Conservation (phyloP, 2,797 vertebrate species). For the Peromyscus nudipes region DNA sequence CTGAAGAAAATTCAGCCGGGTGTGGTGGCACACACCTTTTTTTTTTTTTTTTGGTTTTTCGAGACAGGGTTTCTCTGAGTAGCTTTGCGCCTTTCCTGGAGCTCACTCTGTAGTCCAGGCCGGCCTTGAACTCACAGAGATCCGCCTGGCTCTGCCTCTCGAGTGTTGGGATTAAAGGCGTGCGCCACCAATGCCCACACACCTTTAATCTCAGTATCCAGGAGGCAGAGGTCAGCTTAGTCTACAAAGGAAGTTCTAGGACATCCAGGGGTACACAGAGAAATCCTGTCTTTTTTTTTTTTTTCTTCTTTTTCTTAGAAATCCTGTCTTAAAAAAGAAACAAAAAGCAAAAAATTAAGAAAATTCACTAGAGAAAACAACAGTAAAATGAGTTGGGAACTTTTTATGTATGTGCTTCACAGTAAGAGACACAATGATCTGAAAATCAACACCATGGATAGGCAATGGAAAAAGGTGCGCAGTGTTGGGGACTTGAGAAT, state of each 20-base stretch:
- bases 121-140: too few species aligned
- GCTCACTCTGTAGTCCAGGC: too few species aligned
- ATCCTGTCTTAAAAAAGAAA: not conserved
- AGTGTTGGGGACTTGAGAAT: not conserved
- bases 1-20: not conserved
- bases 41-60: too few species aligned
- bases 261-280: not conserved
- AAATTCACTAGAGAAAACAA: constrained; percentile 7
- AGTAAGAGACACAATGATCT: constrained; percentile 12
- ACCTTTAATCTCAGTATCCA: not conserved
- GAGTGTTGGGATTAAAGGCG: too few species aligned
- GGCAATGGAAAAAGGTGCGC: not conserved
- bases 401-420: not conserved
- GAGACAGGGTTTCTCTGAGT: too few species aligned
- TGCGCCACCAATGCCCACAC: not conserved
- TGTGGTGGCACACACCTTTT: not conserved
- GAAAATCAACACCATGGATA: constrained; percentile 22
- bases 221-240: not conserved
- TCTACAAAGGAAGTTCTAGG: not conserved
- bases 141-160: too few species aligned
- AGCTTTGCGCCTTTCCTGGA: too few species aligned
- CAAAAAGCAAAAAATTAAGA: not conserved
- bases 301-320: not conserved
- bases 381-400: constrained; percentile 10
- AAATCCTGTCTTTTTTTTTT: not conserved